Evolutionary conservation across 2,888 invertebrate species (phyloP), one percentile per base, ranked within the genome.

Genomic region (Chaitophorus viminalis): DNA sequence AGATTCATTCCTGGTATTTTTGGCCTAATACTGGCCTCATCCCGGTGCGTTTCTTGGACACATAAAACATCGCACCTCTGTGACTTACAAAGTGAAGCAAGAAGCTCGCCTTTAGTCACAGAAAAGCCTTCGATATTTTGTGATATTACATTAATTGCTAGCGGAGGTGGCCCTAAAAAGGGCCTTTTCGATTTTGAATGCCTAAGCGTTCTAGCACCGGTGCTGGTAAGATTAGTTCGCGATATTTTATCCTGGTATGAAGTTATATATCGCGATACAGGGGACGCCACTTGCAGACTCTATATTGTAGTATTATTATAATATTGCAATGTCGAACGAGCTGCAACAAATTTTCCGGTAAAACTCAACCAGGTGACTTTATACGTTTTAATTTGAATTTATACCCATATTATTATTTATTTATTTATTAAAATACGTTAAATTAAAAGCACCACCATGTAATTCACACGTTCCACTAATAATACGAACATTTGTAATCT

Each of bases 1-100:
- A 77, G 77, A 31, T 39, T 77, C 77, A 77, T 77, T 77, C 21
- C 46, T 1, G 46, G 25, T 39, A 75, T 46, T 75, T 75, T 75
- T 39, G 75, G 75, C 46, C 75, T 31, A 75, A 21, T 4, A 25
- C 54, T 54, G 46, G 72, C 33, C n/a, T n/a, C n/a, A n/a, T n/a
- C n/a, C n/a, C n/a, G n/a, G n/a, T n/a, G n/a, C n/a, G n/a, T n/a
- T n/a, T 72, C 18, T 72, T 72, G 72, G 72, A 72, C 72, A 72
- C 33, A 33, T 72, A 33, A 17, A 17, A 72, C 33, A 18, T 72
- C 72, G 72, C 72, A 72, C 17, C 17, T 72, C 33, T 72, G 33
- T 72, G 31, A 72, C 17, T 72, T 17, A 72, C 72, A 72, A 72
- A 72, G 72, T 3, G 72, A 33, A 33, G 33, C 72, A 33, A 33